phyloP scores from a whole-genome alignment of 2,113 vertebrate genomes.

The Heterotis niloticus region DNA sequence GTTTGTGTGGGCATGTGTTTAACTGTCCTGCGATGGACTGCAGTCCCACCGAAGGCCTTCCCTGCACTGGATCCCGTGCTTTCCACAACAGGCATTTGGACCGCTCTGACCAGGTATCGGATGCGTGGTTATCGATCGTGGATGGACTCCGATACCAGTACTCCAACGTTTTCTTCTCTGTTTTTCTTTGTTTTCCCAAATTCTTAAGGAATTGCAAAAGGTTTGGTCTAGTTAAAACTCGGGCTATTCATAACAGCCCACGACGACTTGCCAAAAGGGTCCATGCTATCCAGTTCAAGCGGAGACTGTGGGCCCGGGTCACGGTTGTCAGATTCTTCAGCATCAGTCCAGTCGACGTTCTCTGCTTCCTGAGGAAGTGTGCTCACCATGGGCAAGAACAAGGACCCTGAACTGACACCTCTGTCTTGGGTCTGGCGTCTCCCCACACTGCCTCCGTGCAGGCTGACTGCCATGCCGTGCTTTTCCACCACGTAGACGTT shows the following conservation, averaged over 20 bases:
- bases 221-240: conserved; percentile 60
- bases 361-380: conserved; percentile 46
- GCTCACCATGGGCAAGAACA: conserved; percentile 82
- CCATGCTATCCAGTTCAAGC: conserved; percentile 68
- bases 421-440: conserved; percentile 63
- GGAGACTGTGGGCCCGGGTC: conserved; percentile 20
- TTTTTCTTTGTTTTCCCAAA: no score
- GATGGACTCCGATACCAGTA: no score
- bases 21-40: no score
- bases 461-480: conserved; percentile 67
- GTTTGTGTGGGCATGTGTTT: no score
- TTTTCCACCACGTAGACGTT: conserved; percentile 78
- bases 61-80: no score
- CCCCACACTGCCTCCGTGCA: conserved; percentile 69
- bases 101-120: no score
- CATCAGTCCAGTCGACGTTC: conserved; percentile 35
- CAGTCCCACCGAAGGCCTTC: no score
- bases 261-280: conserved; percentile 73
- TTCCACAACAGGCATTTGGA: no score
- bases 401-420: conserved; percentile 67
- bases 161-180: no score
- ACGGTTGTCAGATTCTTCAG: conserved; percentile 25
- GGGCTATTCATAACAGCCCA: conserved; percentile 74
- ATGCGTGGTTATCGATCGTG: no score
- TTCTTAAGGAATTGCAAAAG: no score